Percentiles rank a stretch among this genome's conserved stretches.
Evolutionary conservation across 2,113 vertebrate genomes (phyloP).

Genomic region (Porphyrio hochstetteri): DNA sequence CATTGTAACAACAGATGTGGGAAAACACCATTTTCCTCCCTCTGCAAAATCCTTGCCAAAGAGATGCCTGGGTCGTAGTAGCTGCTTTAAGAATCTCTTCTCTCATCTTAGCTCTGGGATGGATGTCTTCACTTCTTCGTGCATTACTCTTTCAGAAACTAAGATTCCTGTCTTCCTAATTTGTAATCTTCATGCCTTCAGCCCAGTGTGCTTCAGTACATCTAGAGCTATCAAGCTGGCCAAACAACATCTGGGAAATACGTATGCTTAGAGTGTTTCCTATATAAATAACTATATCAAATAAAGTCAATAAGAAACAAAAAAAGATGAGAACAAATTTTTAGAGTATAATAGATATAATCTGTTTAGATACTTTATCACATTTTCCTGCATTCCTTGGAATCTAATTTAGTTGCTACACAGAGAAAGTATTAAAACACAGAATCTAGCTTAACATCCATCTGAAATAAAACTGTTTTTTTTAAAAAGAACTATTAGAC

Average conservation of each 20-base stretch:
- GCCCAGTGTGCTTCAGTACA: neutral
- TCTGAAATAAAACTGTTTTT: conserved; percentile 62
- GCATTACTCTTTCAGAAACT: neutral
- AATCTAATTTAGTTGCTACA: conserved; percentile 55
- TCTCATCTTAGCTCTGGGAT: neutral
- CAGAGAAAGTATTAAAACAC: conserved; percentile 53
- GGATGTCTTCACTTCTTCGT: neutral
- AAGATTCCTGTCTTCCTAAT: conserved; percentile 4
- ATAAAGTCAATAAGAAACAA: conserved; percentile 52
- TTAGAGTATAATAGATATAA: conserved; percentile 42
- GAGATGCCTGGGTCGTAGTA: neutral
- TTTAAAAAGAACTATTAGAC: conserved; percentile 62
- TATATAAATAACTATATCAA: conserved; percentile 29
- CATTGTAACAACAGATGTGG: neutral
- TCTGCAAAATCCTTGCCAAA: neutral
- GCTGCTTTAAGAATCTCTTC: neutral
- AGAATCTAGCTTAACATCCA: conserved; percentile 57
- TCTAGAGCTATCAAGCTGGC: neutral
- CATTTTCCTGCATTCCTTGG: conserved; percentile 3
- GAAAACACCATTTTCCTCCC: neutral
- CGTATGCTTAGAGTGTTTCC: conserved; percentile 19
- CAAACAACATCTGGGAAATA: conserved; percentile 45
- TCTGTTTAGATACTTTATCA: conserved; percentile 47
- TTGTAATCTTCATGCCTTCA: conserved; percentile 46
- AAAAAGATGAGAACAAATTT: conserved; percentile 18